Evolutionary conservation across 2,888 invertebrate species (phyloP).

Genomic region (Melanostoma scalare): DNA sequence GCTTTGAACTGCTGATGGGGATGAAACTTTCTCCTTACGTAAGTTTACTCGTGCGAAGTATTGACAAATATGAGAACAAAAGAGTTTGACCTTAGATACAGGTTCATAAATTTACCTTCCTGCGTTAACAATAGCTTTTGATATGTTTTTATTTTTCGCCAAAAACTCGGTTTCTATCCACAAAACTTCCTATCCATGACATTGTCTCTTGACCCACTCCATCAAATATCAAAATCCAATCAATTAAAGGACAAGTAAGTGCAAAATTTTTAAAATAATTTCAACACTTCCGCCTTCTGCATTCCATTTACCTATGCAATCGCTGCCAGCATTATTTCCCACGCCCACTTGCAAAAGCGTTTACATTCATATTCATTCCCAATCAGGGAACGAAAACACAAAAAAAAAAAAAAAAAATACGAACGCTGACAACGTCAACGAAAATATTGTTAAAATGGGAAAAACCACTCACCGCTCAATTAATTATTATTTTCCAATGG

Average conservation of each 20-base stretch:
- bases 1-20: no score
- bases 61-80: no score
- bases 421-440: slow-evolving; percentile 64
- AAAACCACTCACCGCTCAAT: slow-evolving; percentile 73
- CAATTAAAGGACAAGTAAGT: slow-evolving; percentile 18
- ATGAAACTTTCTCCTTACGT: no score
- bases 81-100: no score
- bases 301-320: slow-evolving; percentile 2
- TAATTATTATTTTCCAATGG: slow-evolving; percentile 72
- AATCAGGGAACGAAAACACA: slow-evolving; percentile 42
- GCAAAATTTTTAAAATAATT: slow-evolving; percentile 22
- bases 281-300: slow-evolving; percentile 44
- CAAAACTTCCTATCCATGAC: no score
- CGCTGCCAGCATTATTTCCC: slow-evolving; percentile 48
- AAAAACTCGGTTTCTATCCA: no score
- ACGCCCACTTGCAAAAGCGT: slow-evolving; percentile 53
- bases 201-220: no score
- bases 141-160: no score
- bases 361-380: slow-evolving; percentile 51
- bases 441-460: slow-evolving; percentile 70
- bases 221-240: background rate
- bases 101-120: no score
- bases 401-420: slow-evolving; percentile 33
- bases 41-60: no score
- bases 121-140: no score